A percentile compares a stretch with the other conserved stretches of the same genome.
These are phyloP conservation scores for roundworm (Caenorhabditis elegans) DNA, from an alignment of 1,140 invertebrate genomes.

Conservation along the genomic window WBcel235 BX284602.5:6554501-6555000, in stretches of 20 bases:
- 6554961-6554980: background rate
- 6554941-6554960: too few relatives aligned
- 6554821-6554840: background rate
- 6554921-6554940: too few relatives aligned
- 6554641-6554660: conserved; percentile 23
- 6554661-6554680: conserved; percentile 18
- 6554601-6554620: conserved; percentile 33
- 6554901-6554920: background rate
- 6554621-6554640: conserved; percentile 33
- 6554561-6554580: conserved; percentile 20
- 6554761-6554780: conserved; percentile 8
- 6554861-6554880: too few relatives aligned
- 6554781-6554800: background rate
- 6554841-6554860: background rate
- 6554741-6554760: background rate
- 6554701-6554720: background rate
- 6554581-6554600: conserved; percentile 47
- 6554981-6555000: background rate
- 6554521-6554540: conserved; percentile 25
- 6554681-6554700: background rate
- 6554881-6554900: background rate
- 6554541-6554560: conserved; percentile 44
- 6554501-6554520: conserved; percentile 40
- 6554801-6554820: background rate
- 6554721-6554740: background rate